Conservation (phyloP, 92 coral and sea anemone species). For the Diadumene lineata region DNA sequence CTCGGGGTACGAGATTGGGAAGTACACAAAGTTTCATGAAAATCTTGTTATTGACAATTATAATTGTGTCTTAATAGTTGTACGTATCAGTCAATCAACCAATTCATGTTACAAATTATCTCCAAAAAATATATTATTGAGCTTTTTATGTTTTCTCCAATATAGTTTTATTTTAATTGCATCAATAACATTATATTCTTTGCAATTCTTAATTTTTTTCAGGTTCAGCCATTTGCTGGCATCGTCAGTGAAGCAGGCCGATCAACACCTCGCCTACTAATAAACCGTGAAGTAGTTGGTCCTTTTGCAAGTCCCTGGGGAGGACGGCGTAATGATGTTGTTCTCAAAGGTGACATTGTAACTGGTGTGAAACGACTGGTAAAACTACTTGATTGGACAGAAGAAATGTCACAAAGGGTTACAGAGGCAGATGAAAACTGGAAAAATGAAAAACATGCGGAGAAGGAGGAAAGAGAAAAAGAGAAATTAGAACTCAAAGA, state of each 20-base stretch:
- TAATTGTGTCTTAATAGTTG: no score
- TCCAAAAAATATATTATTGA: no score
- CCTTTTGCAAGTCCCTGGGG: conserved; percentile 71
- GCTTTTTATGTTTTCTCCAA: no score
- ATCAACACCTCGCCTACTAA: conserved; percentile 66
- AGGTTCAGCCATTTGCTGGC: conserved; percentile 94
- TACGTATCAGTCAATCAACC: no score
- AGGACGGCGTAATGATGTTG: conserved; percentile 71
- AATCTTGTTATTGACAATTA: no score
- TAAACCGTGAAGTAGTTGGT: conserved; percentile 81
- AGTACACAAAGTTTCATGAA: no score
- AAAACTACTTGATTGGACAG: conserved; percentile 70
- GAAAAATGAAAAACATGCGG: conserved; percentile 33
- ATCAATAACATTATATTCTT: no score
- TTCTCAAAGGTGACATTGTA: conserved; percentile 66
- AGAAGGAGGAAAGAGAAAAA: conserved; percentile 12
- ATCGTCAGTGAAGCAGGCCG: conserved; percentile 64
- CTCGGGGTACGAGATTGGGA: no score
- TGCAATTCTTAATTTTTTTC: no score
- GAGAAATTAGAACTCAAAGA: not conserved
- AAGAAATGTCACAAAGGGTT: conserved; percentile 39
- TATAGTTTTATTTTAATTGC: no score
- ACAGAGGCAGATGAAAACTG: conserved; percentile 53
- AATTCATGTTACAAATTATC: no score
- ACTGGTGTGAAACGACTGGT: conserved; percentile 59